A percentile compares a stretch with the other conserved stretches of the same genome.
Evolutionary conservation across 2,113 vertebrate species (phyloP).

Genomic region (Megaleporinus macrocephalus): DNA sequence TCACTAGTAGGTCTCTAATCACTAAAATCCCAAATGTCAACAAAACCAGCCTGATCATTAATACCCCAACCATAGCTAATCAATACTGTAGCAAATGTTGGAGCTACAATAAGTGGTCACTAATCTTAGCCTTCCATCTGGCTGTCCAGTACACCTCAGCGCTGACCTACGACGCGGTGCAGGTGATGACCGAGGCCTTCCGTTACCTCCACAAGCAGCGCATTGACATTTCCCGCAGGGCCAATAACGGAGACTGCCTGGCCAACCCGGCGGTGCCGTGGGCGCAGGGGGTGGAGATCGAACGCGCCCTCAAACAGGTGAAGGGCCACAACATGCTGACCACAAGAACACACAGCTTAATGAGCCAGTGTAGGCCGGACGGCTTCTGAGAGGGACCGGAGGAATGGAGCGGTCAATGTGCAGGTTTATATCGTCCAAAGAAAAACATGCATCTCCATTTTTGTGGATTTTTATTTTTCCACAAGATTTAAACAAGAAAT

Average conservation of each 20-base stretch:
- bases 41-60: too few relatives aligned
- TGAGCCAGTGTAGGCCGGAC: background rate
- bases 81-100: too few relatives aligned
- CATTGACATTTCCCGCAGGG: constrained; percentile 93
- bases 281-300: constrained; percentile 97
- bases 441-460: too few relatives aligned
- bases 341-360: background rate
- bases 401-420: too few relatives aligned
- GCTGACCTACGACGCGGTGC: constrained; percentile 95
- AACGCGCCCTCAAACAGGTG: constrained; percentile 97
- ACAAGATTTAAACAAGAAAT: too few relatives aligned
- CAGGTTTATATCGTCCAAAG: too few relatives aligned
- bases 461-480: too few relatives aligned
- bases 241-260: constrained; percentile 96
- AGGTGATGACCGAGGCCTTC: constrained; percentile 98
- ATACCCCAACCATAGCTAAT: background rate
- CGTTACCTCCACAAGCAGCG: constrained; percentile 93
- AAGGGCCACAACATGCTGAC: background rate
- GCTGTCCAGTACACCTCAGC: constrained; percentile 92
- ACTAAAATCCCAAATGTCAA: background rate
- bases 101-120: background rate
- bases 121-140: background rate
- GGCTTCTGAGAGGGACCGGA: background rate
- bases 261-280: constrained; percentile 98
- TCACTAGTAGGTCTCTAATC: too few relatives aligned